Base-by-base conservation (phyloP, 2,797 vertebrate genomes). In the Agapornis canus region DNA sequence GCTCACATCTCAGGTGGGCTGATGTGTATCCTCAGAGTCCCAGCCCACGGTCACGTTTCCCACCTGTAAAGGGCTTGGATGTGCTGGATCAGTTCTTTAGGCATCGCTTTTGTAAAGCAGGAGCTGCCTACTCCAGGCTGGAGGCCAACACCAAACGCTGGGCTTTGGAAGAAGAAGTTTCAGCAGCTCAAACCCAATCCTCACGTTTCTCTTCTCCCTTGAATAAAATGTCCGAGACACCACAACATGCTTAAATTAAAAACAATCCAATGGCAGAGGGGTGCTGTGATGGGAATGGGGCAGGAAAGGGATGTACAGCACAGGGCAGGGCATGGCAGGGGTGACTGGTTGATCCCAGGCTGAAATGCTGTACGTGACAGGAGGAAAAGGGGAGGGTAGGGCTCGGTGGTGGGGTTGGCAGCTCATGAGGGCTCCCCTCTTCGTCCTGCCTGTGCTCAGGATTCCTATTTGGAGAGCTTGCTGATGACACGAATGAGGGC, bases 401-500 rank as follows among this genome's bases (percentile, higher is more conserved):
- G 64, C 49, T 80, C 3, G 31, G 65, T 72, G 72, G 39, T 8
- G 61, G 70, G 77, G 83, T 91, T 95, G 95, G 78, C 77, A 96
- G 96, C 90, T 95, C 32, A 65, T 76, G 92, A 66, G 85, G 94
- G 66, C 89, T 89, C 71, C 91, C 76, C 94, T 91, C 93, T 63
- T 82, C 25, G 10, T 89, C 85, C 89, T 83, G 94, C 94, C 90
- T 80, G 19, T 60, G 90, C 71, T 96, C 79, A 39, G 80, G 81
- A 32, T 70, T 92, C 81, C 98, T 98, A 99, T 96, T 99, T 99
- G 94, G 99, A 99, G 93, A 99, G 98, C 97, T 99, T 99, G 98
- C 99, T 99, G 98, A 99, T 99, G 97, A 99, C 99, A 96, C 99
- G 98, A 96, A 99, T 99, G 97, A 99, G 98, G 78, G 99, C 99